Evolutionary conservation across 2,797 vertebrate species (phyloP).

Genomic region (Dallia pectoralis): DNA sequence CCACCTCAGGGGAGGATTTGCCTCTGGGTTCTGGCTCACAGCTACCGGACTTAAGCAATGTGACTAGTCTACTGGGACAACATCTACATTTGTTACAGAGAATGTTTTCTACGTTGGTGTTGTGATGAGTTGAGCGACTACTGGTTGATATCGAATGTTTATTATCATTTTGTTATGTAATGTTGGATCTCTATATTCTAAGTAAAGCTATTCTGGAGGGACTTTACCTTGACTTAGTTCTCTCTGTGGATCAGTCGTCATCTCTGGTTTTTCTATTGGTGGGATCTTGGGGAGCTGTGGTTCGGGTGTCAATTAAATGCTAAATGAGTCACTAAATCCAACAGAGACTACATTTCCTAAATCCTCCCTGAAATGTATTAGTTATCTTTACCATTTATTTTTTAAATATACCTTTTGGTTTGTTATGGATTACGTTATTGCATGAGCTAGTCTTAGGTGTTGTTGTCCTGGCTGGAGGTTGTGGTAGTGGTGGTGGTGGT

Average conservation of each 20-base stretch:
- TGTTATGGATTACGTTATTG: slow-evolving; percentile 62
- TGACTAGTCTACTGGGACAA: neutral
- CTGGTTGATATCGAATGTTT: neutral
- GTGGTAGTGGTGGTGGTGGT: too few relatives aligned
- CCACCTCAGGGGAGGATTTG: slow-evolving; percentile 36
- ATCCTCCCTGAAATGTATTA: slow-evolving; percentile 13
- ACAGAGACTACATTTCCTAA: neutral
- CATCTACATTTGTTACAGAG: neutral
- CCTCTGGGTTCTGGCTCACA: neutral
- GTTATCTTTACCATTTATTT: slow-evolving; percentile 14
- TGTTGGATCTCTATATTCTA: neutral
- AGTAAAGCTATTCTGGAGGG: neutral
- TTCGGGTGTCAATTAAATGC: slow-evolving; percentile 22
- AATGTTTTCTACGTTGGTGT: neutral
- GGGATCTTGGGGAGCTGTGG: slow-evolving; percentile 40
- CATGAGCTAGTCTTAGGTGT: slow-evolving; percentile 60
- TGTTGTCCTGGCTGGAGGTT: slow-evolving; percentile 51
- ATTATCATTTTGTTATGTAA: neutral
- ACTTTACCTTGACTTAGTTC: slow-evolving; percentile 31
- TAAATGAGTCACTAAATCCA: neutral
- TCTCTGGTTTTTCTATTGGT: slow-evolving; percentile 28
- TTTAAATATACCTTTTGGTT: slow-evolving; percentile 57
- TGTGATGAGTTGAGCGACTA: neutral
- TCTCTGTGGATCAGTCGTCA: slow-evolving; percentile 7
- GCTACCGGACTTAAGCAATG: slow-evolving; percentile 13